Evolutionary conservation across 2,113 vertebrate species (phyloP), one percentile per base, ranked within the genome.

Genomic region (Anguilla rostrata): DNA sequence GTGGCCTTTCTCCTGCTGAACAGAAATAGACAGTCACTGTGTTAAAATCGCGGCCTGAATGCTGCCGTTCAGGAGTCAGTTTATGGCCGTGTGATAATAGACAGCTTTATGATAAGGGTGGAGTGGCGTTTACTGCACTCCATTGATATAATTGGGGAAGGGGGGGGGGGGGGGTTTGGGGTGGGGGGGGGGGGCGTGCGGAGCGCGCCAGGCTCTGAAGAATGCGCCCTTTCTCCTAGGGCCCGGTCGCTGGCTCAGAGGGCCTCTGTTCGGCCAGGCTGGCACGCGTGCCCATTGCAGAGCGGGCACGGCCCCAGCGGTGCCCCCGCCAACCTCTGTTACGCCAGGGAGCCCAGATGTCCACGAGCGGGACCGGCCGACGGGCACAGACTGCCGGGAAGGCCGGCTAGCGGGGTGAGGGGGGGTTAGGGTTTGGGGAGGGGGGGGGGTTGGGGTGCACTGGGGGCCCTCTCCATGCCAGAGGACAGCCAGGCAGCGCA

Each of bases 161-260:
- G 43, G 43, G 43, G 43, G 34, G 34, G 34, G 34, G 1, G 43
- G 43, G 43, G 43, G 34, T 34, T 34, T 34, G 34, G 43, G 43
- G 8, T 1, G 43, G 43, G 43, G 43, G 43, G 34, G 34, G 34
- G 57, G 41, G 78, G 34, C 46, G 41, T 34, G 2, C n/a, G 53
- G 39, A 18, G 3, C 85, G 79, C 11, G 39, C 46, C 78, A 43
- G n/a, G 39, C 39, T 15, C 46, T 34, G 78, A n/a, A 63, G 85
- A 86, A 86, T 66, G 79, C 22, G 2, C 14, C 79, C 53, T 86
- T 86, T 86, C 85, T 86, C n/a, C 85, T n/a, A 3, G 60, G 34
- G 2, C 78, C 56, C 39, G 34, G 22, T 53, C 22, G 34, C 16
- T 16, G 53, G 6, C 22, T 81, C 39, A 81, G 14, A 56, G 79